These are phyloP conservation scores for Limnodromus scolopaceus DNA, from an alignment of 2,797 vertebrate genomes.

Conservation along the genomic window DNA sequence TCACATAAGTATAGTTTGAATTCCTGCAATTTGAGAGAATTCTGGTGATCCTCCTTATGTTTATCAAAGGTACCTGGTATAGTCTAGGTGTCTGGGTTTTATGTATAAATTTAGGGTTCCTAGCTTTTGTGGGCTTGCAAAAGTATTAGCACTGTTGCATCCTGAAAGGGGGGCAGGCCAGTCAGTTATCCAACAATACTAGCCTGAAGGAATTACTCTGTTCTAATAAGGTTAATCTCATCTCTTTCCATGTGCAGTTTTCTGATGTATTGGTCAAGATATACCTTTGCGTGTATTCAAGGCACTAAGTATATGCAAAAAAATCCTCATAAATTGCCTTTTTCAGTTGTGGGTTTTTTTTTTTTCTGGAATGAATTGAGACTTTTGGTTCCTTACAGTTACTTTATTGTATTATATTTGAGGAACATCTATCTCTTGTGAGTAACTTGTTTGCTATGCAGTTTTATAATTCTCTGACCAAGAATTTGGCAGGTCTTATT, in stretches of 20 bases:
- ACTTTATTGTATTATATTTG: not conserved
- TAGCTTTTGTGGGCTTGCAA: not conserved
- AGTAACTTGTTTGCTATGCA: not conserved
- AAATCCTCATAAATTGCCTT: fast-evolving
- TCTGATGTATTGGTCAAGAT: not conserved
- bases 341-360: not conserved
- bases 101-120: not conserved
- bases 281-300: not conserved
- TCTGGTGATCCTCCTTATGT: not conserved
- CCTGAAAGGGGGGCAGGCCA: not conserved
- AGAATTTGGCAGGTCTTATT: not conserved
- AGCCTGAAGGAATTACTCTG: not conserved
- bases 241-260: not conserved
- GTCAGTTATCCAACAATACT: not conserved
- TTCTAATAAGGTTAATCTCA: not conserved
- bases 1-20: not conserved
- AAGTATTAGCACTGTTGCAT: not conserved
- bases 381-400: not conserved
- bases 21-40: not conserved
- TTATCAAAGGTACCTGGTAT: not conserved
- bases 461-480: not conserved
- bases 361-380: not conserved
- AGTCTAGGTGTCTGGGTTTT: not conserved
- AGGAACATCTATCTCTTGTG: not conserved
- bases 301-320: not conserved